A percentile compares a stretch with the other conserved stretches of the same genome.
phyloP scores from a whole-genome alignment of 2,113 vertebrate species.

The Micronycteris hirsuta region DNA sequence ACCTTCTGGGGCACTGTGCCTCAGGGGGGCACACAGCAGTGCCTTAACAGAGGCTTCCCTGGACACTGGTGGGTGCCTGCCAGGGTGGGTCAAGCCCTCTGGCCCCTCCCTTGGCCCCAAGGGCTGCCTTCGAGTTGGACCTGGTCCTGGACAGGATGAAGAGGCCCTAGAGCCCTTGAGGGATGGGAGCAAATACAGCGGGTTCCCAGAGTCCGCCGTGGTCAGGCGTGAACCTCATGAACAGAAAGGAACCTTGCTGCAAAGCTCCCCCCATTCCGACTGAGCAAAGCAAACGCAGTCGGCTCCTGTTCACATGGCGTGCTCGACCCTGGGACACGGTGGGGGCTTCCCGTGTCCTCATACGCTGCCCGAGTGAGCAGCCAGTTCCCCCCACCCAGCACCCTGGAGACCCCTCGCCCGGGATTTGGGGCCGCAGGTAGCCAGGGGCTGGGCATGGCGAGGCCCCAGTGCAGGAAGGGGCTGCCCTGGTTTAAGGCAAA shows the following conservation, averaged over 20 bases:
- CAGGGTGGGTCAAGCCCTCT: not conserved
- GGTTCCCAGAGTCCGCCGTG: not conserved
- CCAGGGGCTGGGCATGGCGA: not conserved
- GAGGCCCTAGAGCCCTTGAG: not conserved
- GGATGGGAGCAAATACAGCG: rapidly evolving
- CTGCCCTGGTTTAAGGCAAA: not conserved
- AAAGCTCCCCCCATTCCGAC: not conserved
- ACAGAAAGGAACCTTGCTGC: not conserved
- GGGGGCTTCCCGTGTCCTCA: not conserved
- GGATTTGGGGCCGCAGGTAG: not conserved
- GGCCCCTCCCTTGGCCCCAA: not conserved
- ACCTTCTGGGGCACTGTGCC: not conserved
- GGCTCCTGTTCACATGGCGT: rapidly evolving
- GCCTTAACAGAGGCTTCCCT: not conserved
- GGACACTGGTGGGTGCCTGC: not conserved
- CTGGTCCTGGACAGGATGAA: not conserved
- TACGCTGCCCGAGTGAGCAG: not conserved
- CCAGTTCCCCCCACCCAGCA: not conserved
- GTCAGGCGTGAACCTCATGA: not conserved
- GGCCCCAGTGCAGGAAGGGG: not conserved
- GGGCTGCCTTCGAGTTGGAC: not conserved
- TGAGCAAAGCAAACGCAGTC: not conserved
- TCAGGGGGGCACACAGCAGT: rapidly evolving
- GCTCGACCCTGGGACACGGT: rapidly evolving
- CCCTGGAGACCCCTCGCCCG: not conserved